Percentiles rank a stretch among this genome's conserved stretches.
Conservation (phyloP, 2,113 vertebrate genomes). For the Calidris pugnax region DNA sequence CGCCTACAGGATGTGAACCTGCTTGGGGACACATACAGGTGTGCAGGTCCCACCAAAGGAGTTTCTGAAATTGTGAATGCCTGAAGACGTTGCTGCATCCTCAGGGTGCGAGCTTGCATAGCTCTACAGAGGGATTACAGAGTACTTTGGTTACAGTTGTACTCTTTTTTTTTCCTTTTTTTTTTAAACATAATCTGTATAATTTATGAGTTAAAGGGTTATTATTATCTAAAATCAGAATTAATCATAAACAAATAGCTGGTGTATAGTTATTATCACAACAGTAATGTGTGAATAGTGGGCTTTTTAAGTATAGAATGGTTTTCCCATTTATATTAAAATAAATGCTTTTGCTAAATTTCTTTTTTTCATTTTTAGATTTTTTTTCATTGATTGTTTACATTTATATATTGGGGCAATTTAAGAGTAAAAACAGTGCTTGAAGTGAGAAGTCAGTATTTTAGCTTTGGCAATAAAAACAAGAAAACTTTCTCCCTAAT, state of each 20-base stretch:
- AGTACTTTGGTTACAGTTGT: accelerated
- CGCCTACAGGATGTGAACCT: accelerated
- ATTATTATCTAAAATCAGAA: background rate
- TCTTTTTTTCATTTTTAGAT: background rate
- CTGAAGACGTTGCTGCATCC: background rate
- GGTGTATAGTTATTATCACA: background rate
- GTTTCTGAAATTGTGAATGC: background rate
- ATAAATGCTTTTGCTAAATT: background rate
- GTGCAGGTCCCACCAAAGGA: accelerated
- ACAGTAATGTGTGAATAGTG: background rate
- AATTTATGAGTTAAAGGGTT: background rate
- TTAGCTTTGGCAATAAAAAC: background rate
- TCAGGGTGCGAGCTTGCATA: accelerated
- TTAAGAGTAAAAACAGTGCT: background rate
- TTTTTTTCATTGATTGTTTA: background rate
- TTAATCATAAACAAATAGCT: background rate
- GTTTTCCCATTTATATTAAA: background rate
- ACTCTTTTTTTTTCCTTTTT: background rate
- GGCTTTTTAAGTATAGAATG: background rate
- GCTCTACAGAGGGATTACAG: background rate
- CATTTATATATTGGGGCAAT: background rate
- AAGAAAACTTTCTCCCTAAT: background rate
- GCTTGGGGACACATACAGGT: accelerated
- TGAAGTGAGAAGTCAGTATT: background rate
- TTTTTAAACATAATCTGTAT: accelerated